phyloP scores from a whole-genome alignment of 2,113 vertebrate species.

The Hystrix cristata region DNA sequence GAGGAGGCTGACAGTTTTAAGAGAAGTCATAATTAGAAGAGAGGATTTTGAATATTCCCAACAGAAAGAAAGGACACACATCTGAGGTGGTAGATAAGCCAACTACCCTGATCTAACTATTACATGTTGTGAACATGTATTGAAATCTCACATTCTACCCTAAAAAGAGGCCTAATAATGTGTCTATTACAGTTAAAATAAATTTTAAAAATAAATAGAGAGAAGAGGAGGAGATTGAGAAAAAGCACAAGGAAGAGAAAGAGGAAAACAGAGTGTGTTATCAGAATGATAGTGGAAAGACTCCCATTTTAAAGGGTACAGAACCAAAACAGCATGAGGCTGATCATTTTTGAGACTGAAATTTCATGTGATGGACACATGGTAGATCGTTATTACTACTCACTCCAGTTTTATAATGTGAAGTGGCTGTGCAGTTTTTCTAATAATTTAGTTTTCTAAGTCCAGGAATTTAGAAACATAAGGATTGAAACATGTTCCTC shows the following conservation, averaged over 20 bases:
- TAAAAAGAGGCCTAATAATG: background rate
- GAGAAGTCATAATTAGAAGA: background rate
- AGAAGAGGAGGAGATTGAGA: background rate
- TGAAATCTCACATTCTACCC: background rate
- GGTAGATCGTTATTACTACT: background rate
- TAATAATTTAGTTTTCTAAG: background rate
- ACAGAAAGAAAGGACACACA: background rate
- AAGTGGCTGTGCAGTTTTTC: background rate
- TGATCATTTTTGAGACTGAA: background rate
- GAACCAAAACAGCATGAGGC: background rate
- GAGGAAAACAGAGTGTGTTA: background rate
- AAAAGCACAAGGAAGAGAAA: background rate
- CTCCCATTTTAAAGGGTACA: background rate
- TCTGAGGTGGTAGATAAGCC: background rate
- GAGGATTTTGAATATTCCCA: no score
- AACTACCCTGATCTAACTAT: background rate
- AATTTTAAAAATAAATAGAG: background rate
- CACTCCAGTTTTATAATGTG: background rate
- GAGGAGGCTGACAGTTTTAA: background rate
- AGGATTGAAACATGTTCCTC: background rate
- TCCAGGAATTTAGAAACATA: background rate
- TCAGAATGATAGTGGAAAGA: background rate
- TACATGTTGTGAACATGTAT: background rate
- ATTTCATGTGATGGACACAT: background rate
- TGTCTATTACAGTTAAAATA: background rate